Evolutionary conservation across 2,888 invertebrate genomes (phyloP), one percentile per base, ranked within the genome.

Genomic region (Erynnis tages): DNA sequence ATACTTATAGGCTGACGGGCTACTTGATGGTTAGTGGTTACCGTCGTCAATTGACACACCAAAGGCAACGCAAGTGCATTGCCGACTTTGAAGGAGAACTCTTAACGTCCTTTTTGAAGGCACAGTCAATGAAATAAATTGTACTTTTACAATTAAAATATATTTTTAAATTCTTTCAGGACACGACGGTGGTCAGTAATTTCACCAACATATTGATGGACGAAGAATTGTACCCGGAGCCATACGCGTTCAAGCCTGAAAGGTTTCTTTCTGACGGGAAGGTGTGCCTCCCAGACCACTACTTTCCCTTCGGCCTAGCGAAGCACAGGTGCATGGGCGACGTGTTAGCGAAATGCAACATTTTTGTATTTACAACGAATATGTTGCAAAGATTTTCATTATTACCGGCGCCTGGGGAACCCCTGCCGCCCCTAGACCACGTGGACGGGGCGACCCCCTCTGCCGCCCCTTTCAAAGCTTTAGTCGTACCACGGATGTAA

Each of bases 251-350:
- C 79, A 90, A 91, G 43, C 96, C 96, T 0, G 95, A 95, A 56
- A 88, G 96, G 52, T 96, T 94, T 74, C 69, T 96, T 2, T 80
- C 86, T 6, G 85, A 93, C 45, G 91, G 92, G 0, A 93, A 93
- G 58, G 76, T 93, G 1, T 74, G 81, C 17, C 69, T 93, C 1
- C 94, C 94, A 0, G 94, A 95, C 11, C 89, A 91, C 32, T 95
- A 92, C 68, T 91, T 94, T 60, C 96, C 96, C 0, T 96, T 96
- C 66, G 95, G 96, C 10, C 82, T 93, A 45, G 94, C 95, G 0
- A 94, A 93, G 63, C 95, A 94, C 69, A 92, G 96, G 45, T 96
- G 96, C 67, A 92, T 96, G 92, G 96, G 96, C 0, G 96, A 96
- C 68, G 76, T 82, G 0, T 62, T 90, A n/a, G 94, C 94, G 0